phyloP scores from a whole-genome alignment of 2,113 vertebrate genomes.

The Gavia stellata region DNA sequence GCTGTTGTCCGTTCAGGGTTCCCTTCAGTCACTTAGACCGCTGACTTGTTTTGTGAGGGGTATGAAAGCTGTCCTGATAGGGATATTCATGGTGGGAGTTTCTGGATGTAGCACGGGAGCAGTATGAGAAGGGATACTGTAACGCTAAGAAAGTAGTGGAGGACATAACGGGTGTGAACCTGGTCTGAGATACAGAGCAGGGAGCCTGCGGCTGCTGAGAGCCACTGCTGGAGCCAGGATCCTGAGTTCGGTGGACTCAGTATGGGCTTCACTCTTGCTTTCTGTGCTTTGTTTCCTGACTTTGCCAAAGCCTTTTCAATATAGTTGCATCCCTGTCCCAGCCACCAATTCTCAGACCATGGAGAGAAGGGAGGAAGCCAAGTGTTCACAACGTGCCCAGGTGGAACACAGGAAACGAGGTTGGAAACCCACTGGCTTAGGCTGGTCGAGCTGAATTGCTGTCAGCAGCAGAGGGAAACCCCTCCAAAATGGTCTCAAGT shows the following conservation, averaged over 20 bases:
- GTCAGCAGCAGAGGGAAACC: background rate
- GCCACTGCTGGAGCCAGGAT: background rate
- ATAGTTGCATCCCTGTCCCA: background rate
- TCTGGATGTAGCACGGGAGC: background rate
- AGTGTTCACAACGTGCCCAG: fast-evolving
- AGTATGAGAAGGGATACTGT: background rate
- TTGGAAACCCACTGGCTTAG: background rate
- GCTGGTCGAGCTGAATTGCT: background rate
- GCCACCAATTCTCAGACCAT: background rate
- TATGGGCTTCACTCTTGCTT: background rate
- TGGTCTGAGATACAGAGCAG: background rate
- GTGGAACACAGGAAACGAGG: background rate
- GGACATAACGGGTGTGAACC: background rate
- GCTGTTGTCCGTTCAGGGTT: background rate
- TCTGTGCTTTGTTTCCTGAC: background rate
- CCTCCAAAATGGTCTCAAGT: background rate
- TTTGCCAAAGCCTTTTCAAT: background rate
- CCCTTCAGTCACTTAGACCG: background rate
- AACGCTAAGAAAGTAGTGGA: background rate
- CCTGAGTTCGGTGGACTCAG: background rate
- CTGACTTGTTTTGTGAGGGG: background rate
- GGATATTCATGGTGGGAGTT: background rate
- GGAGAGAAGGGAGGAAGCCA: background rate
- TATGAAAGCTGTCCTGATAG: background rate
- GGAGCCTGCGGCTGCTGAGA: background rate